Conservation (phyloP, 2,113 vertebrate species). For the Ictalurus furcatus region DNA sequence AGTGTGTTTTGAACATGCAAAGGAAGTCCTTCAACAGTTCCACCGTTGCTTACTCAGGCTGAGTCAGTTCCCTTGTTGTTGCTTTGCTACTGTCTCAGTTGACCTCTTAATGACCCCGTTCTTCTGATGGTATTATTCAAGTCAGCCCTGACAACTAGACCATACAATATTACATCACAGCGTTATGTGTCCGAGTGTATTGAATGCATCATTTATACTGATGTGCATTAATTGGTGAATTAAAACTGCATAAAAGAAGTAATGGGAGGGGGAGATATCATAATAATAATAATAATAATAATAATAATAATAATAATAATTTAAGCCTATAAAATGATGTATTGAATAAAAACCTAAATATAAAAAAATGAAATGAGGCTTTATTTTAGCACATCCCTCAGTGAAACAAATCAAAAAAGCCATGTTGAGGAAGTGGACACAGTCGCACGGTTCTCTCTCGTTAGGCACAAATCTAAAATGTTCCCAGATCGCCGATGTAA, state of each 20-base stretch:
- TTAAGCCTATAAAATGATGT: no score
- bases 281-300: no score
- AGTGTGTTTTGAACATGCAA: constrained; percentile 13
- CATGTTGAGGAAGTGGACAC: no score
- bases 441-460: no score
- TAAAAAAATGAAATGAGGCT: no score
- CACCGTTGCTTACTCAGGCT: not conserved
- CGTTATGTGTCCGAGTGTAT: not conserved
- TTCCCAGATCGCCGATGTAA: no score
- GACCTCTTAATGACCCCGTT: not conserved
- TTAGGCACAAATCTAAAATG: no score
- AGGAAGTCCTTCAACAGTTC: constrained; percentile 27
- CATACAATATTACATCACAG: not conserved
- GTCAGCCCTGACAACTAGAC: not conserved
- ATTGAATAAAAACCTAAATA: no score
- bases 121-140: not conserved
- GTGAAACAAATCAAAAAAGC: no score
- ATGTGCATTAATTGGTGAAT: not conserved
- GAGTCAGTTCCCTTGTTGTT: not conserved
- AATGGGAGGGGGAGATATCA: no score
- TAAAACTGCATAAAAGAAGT: not conserved
- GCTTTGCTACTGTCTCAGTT: not conserved
- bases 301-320: no score
- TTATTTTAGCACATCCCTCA: no score
- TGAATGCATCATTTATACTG: not conserved